Percentiles rank a stretch among this genome's conserved stretches.
phyloP scores from a whole-genome alignment of 2,113 vertebrate species.

The Oreochromis tanganicae region DNA sequence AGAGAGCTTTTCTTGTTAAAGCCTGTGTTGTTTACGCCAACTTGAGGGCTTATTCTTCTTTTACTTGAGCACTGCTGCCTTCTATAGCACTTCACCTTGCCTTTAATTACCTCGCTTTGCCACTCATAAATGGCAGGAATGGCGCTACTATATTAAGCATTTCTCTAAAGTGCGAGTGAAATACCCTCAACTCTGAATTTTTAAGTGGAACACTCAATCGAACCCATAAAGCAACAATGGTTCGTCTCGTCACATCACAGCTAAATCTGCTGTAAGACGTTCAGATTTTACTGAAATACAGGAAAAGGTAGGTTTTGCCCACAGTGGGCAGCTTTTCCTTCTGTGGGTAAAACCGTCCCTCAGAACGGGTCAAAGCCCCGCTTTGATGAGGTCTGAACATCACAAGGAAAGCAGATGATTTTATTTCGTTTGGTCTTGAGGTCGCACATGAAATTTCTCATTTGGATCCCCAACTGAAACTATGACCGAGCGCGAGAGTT shows the following conservation, averaged over 20 bases:
- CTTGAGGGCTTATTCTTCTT: background rate
- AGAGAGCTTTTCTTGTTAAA: background rate
- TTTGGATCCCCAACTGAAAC: constrained; percentile 13
- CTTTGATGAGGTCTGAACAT: background rate
- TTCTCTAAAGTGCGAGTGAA: background rate
- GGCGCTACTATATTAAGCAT: background rate
- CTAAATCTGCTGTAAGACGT: background rate
- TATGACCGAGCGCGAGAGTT: constrained; percentile 16
- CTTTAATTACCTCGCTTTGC: background rate
- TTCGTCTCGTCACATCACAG: background rate
- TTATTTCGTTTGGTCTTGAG: background rate
- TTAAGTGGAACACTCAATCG: background rate
- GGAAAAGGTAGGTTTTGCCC: background rate
- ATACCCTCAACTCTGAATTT: background rate
- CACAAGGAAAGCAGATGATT: constrained; percentile 3
- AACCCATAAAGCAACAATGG: too few relatives aligned
- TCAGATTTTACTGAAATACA: background rate
- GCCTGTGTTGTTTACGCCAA: background rate
- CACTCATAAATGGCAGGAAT: background rate
- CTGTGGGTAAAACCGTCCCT: background rate
- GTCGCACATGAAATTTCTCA: background rate
- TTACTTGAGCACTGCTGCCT: background rate
- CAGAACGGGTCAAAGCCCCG: background rate
- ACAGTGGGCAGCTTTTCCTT: background rate
- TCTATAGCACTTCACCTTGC: background rate